Evolutionary conservation across 92 coral and sea anemone species (phyloP).

Genomic region (Phenganax marumi): DNA sequence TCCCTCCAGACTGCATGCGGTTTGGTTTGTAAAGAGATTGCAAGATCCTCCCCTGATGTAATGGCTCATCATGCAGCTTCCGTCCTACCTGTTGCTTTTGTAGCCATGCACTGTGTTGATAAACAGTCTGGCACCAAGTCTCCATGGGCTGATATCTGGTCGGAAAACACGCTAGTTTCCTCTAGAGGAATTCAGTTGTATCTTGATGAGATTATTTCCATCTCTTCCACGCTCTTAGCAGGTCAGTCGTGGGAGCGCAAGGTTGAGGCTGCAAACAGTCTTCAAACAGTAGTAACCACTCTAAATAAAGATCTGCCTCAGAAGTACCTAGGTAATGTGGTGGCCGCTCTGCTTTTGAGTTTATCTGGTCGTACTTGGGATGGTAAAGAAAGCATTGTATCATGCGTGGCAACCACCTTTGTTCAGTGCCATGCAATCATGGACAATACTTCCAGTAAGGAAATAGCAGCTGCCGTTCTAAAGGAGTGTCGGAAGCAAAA

Average conservation of each 20-base stretch:
- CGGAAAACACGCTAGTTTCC: conserved; percentile 95
- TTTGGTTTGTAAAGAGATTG: conserved; percentile 75
- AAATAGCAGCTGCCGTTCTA: conserved; percentile 54
- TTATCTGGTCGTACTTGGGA: conserved; percentile 97
- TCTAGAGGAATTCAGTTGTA: conserved; percentile 87
- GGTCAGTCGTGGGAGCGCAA: conserved; percentile 86
- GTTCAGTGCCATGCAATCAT: conserved; percentile 1
- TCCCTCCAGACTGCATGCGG: conserved; percentile 85
- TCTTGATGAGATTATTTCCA: conserved; percentile 71
- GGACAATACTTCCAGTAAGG: conserved; percentile 16
- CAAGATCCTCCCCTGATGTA: conserved; percentile 90
- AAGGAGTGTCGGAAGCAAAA: conserved; percentile 83
- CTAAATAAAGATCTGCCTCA: conserved; percentile 73
- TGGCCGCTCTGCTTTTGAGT: conserved; percentile 72
- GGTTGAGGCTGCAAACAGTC: conserved; percentile 79
- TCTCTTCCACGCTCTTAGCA: conserved; percentile 75
- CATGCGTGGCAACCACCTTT: conserved; percentile 1
- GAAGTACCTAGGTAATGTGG: conserved; percentile 67
- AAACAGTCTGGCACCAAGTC: conserved; percentile 64
- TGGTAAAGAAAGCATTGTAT: conserved; percentile 68
- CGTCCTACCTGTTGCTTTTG: conserved; percentile 82
- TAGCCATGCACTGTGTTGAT: conserved; percentile 86
- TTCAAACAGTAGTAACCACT: conserved; percentile 70
- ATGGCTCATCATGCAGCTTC: conserved; percentile 81
- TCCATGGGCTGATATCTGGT: conserved; percentile 94